These are phyloP conservation scores for Paradoxurus hermaphroditus DNA, from an alignment of 2,113 vertebrate genomes.

Conservation along the genomic window DNA sequence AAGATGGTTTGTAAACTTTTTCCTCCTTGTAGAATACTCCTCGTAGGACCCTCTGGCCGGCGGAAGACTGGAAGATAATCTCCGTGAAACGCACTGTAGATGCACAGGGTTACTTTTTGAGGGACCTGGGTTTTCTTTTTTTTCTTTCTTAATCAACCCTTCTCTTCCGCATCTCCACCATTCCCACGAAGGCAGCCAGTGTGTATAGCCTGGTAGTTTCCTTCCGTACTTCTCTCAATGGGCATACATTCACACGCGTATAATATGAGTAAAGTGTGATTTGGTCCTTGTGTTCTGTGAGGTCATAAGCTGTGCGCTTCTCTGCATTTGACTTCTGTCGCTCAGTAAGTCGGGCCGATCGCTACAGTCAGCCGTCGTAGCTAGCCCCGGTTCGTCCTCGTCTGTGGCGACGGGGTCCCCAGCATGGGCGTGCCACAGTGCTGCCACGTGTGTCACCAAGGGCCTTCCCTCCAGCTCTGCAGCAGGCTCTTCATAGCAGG, in stretches of 20 bases:
- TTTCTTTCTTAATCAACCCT: neutral
- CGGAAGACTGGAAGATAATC: neutral
- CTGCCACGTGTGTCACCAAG: neutral
- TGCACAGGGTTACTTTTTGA: neutral
- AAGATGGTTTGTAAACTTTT: neutral
- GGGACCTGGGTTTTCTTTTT: neutral
- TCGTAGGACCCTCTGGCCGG: neutral
- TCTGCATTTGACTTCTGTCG: neutral
- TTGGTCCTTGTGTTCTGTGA: neutral
- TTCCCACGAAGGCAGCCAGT: no score
- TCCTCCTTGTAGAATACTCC: neutral
- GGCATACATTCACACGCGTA: neutral
- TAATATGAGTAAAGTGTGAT: neutral
- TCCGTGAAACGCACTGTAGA: neutral
- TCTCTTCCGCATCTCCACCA: neutral
- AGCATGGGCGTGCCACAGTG: rapidly evolving
- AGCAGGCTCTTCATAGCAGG: neutral
- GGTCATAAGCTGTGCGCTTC: neutral
- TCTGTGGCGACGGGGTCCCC: neutral
- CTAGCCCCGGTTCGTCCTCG: rapidly evolving
- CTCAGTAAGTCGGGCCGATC: neutral
- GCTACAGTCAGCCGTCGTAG: neutral
- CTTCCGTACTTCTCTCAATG: neutral
- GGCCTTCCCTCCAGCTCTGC: rapidly evolving
- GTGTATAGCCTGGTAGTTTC: neutral